Base-by-base conservation (phyloP, 2,113 vertebrate species). In the Cebidichthys violaceus region DNA sequence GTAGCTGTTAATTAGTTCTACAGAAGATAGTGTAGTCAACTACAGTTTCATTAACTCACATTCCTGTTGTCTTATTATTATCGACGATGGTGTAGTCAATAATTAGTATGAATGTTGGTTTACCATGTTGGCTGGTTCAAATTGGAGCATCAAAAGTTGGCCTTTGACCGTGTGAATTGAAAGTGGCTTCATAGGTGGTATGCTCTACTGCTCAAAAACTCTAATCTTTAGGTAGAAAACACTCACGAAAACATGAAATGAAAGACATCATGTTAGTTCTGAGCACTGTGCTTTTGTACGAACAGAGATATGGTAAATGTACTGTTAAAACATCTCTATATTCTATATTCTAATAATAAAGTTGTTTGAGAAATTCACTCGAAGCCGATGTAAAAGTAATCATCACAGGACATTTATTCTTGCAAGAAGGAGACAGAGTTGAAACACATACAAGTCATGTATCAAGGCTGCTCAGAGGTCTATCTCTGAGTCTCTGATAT, bases 1-100 rank as follows among this genome's bases (percentile, higher is more conserved):
- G 17, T 71, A 84, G 60, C 27, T 81, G 83, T 43, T 90, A 43
- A 87, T 87, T 88, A 84, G 73, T 62, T 64, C 54, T 15, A 45
- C 62, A 74, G 59, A 50, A 61, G 37, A 73, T 2, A 57, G 7
- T 31, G 57, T 39, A 54, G 35, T 43, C 22, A 79, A 54, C 47
- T 68, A 64, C 15, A 75, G 52, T 71, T 64, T 64, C 4, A 55
- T 24, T 0, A 70, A 65, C 31, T 75, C 22, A 65, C 37, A 35
- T 77, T 78, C 9, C 2, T 65, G 4, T 66, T 67, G 59, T 71
- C 24, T 17, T 62, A 13, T 62, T 33, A 45, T 29, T n/a, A 31
- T 24, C 27, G 10, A 35, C 14, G 1, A 59, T 10, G 15, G 9
- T 29, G 17, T 62, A 31, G n/a, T 35, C 41, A 24, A 15, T 74